These are phyloP conservation scores for Willowsia nigromaculata DNA, from an alignment of 2,888 invertebrate genomes.

Conservation along the genomic window DNA sequence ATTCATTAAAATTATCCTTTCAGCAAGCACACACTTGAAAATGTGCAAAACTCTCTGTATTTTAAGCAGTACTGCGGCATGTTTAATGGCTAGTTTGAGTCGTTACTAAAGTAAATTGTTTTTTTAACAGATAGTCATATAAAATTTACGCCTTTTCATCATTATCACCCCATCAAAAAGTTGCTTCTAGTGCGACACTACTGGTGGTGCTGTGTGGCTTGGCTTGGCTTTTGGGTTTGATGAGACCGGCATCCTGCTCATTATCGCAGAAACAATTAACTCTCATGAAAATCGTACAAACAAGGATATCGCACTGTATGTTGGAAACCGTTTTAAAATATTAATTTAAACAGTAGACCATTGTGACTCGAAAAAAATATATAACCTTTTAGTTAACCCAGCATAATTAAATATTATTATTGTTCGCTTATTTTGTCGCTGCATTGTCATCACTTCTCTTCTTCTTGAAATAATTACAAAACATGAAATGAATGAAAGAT, in stretches of 20 bases:
- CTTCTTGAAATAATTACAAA: conserved; percentile 37
- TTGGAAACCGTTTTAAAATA: conserved; percentile 25
- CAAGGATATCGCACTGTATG: conserved; percentile 16
- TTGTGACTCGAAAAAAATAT: neutral
- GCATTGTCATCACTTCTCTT: neutral
- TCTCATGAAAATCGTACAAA: conserved; percentile 51
- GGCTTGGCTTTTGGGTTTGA: neutral
- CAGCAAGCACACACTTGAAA: neutral
- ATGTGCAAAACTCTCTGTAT: neutral
- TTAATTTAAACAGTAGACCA: conserved; percentile 15
- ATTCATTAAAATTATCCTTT: conserved; percentile 52
- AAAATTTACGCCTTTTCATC: conserved; percentile 14
- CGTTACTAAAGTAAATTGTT: no score
- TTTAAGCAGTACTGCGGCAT: neutral
- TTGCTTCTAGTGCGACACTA: neutral
- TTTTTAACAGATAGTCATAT: neutral
- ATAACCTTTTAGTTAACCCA: neutral
- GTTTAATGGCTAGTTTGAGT: no score
- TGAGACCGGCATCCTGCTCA: conserved; percentile 58
- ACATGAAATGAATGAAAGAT: neutral
- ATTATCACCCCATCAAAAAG: neutral
- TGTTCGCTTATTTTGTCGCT: conserved; percentile 19
- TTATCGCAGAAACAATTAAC: conserved; percentile 64
- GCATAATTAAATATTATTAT: neutral
- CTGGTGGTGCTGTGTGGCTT: neutral